phyloP scores from a whole-genome alignment of 2,797 vertebrate species.

The Philypnodon macrostomus region DNA sequence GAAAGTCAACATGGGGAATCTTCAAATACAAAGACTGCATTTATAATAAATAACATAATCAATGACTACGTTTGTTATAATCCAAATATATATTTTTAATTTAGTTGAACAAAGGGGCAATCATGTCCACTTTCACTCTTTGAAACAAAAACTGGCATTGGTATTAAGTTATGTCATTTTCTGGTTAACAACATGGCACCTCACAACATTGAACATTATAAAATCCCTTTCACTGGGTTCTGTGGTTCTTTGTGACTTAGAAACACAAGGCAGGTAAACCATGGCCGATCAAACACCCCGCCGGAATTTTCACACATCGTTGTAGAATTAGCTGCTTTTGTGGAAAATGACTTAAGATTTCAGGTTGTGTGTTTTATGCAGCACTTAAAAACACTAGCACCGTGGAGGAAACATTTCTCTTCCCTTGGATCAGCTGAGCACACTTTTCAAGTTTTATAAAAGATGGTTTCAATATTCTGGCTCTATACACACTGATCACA shows the following conservation, averaged over 20 bases:
- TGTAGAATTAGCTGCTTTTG: constrained; percentile 4
- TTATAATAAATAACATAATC: too few species aligned
- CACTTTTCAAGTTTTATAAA: constrained; percentile 25
- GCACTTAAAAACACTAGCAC: constrained; percentile 47
- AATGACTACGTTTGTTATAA: too few species aligned
- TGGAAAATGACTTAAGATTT: background rate
- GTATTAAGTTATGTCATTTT: constrained; percentile 3
- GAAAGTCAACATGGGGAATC: too few species aligned
- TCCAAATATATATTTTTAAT: background rate
- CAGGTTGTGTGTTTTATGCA: background rate
- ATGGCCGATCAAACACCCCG: background rate
- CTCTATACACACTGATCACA: background rate
- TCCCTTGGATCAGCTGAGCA: constrained; percentile 26
- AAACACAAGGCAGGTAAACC: constrained; percentile 24
- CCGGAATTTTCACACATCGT: constrained; percentile 13
- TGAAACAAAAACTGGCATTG: too few species aligned
- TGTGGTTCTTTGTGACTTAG: constrained; percentile 33
- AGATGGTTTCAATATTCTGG: background rate
- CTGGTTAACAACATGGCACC: constrained; percentile 2
- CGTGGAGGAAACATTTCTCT: constrained; percentile 27
- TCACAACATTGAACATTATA: constrained; percentile 39
- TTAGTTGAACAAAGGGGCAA: constrained; percentile 1
- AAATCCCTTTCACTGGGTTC: constrained; percentile 68
- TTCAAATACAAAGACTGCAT: too few species aligned
- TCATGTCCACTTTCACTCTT: background rate